Base-by-base conservation (phyloP, 1,140 invertebrate species). In the Drosophila teissieri region DNA sequence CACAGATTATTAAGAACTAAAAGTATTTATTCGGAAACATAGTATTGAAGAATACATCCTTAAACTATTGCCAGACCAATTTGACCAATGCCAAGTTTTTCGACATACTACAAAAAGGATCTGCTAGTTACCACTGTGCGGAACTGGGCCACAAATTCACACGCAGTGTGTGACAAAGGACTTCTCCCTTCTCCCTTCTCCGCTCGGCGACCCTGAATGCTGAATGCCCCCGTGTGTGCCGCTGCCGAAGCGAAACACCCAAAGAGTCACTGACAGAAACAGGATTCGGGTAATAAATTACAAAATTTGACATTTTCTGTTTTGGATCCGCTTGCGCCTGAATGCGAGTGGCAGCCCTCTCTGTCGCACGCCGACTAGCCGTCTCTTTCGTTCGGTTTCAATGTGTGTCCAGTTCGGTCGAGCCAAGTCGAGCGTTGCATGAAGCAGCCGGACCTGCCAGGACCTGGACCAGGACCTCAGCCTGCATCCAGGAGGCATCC, bases 201-300 rank as follows among this genome's bases (percentile, higher is more conserved):
- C 36, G 34, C 24, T 45, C 42, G 36, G 45, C 27, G 15, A 24
- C 64, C 45, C 61, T 31, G 44, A 40, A 22, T 65, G 45, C 60
- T 65, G 19, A 61, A 63, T 42, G 37, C 11, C 60, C 60, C 17
- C 49, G 58, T 74, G 73, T 60, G 73, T 60, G 62, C 61, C 54
- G 73, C 76, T 83, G 68, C 84, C 64, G 53, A 69, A 57, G 64
- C 61, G 67, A 73, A 78, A 68, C 81, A 85, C 73, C 77, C 83
- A 84, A 85, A 79, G 81, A 91, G 74, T 88, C 88, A 88, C 89
- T 91, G 83, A 90, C 90, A 91, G 90, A 91, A 91, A 91, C 90
- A 91, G 90, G 90, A 91, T 91, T 91, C 90, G 78, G 86, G 90
- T 90, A 91, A 91, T 91, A 91, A 91, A 91, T 91, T 91, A 91